A percentile compares a stretch with the other conserved stretches of the same genome.
Conservation (phyloP, 1,140 invertebrate species). For the Helicoverpa armigera region DNA sequence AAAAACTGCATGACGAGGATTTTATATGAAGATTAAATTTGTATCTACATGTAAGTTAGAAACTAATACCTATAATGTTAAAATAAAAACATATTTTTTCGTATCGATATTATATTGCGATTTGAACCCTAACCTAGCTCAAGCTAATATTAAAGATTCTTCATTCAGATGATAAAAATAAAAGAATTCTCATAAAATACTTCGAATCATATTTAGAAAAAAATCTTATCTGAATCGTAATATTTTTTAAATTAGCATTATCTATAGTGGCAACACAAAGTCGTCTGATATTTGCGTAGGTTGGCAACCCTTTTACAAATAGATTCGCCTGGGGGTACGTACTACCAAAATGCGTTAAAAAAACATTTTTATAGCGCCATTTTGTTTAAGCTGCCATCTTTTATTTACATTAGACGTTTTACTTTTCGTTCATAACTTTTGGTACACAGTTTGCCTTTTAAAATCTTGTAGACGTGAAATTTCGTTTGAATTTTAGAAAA, state of each 20-base stretch:
- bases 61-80: no score
- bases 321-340: background rate
- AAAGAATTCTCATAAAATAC: background rate
- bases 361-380: background rate
- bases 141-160: no score
- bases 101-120: background rate
- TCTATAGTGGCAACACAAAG: background rate
- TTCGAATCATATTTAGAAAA: background rate
- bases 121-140: background rate
- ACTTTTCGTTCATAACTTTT: slow-evolving; percentile 31
- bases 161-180: background rate
- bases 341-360: background rate
- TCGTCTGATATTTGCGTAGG: background rate
- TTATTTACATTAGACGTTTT: slow-evolving; percentile 28
- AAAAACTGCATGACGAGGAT: no score
- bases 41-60: no score
- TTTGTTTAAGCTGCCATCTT: slow-evolving; percentile 7
- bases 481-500: slow-evolving; percentile 16
- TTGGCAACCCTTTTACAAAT: background rate
- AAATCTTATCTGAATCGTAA: background rate
- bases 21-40: no score
- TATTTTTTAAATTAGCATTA: background rate
- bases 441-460: slow-evolving; percentile 34
- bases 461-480: slow-evolving; percentile 6
- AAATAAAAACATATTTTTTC: background rate